Evolutionary conservation across 2,797 vertebrate species (phyloP), one percentile per base, ranked within the genome.

Genomic region (Pseudomugil gertrudae): DNA sequence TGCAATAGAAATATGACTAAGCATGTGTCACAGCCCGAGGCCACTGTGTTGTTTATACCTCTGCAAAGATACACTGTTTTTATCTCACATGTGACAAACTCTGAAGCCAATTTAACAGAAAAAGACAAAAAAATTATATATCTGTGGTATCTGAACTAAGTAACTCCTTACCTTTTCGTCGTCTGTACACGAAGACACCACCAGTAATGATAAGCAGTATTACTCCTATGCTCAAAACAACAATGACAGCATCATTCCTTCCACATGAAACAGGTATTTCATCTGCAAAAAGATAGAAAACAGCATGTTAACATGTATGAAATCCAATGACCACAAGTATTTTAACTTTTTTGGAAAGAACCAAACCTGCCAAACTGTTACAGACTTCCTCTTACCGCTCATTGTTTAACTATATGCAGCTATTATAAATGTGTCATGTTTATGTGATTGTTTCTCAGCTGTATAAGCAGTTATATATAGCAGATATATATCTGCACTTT

Each of bases 321-420:
- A 29, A 47, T 30, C 32, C 9, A 26, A 6, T 33, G 5, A 59
- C 7, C 19, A n/a, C 2, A 15, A 23, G 35, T 52, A 9, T 53
- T 2, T 33, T 57, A 29, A n/a, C 64, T 63, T 52, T 57, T 26
- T 1, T 79, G 84, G 86, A 91, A 91, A 90, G 60, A 86, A 90
- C 88, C 86, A 78, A 74, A 81, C 19, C 69, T 62, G 61, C 84
- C 72, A 43, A 35, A 56, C 0, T 0, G 11, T 2, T 24, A 2
- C 3, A 24, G 60, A 85, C 78, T 87, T 87, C 83, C 78, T 4
- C 65, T 74, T 69, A 11, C 0, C 72, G 48, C 57, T 65, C 17
- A 74, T 11, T 54, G 1, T 23, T 17, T 36, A 57, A 73, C 10
- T 47, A 19, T 30, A 15, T 6, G 3, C 6, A 5, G 11, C 32